Evolutionary conservation across 1,140 invertebrate genomes (phyloP).

Genomic region (Chionoecetes opilio): DNA sequence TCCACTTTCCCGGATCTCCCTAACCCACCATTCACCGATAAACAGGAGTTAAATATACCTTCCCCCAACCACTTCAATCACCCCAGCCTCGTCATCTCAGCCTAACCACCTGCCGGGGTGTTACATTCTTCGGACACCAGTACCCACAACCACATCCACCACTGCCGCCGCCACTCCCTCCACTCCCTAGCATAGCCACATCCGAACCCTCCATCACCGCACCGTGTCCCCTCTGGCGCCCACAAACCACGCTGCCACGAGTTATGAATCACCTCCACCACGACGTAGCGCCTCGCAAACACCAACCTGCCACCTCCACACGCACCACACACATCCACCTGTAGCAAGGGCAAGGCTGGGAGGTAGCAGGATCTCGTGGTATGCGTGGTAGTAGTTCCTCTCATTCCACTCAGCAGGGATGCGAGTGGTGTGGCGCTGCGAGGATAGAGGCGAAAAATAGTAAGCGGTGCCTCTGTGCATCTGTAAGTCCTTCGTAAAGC

Average conservation of each 20-base stretch:
- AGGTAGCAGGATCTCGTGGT: background rate
- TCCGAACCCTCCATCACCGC: background rate
- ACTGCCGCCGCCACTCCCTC: background rate
- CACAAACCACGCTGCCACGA: slow-evolving; percentile 2
- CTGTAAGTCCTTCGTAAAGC: background rate
- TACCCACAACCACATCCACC: background rate
- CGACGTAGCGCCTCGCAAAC: slow-evolving; percentile 14
- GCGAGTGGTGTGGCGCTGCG: background rate
- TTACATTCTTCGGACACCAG: no score
- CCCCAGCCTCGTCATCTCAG: background rate
- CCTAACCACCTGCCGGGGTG: no score
- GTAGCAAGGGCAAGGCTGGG: background rate
- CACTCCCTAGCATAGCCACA: background rate
- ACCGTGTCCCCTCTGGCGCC: background rate
- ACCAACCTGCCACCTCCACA: background rate
- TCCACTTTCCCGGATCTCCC: no score
- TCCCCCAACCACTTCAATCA: background rate
- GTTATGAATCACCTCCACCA: slow-evolving; percentile 28
- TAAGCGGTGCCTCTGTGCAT: slow-evolving; percentile 11
- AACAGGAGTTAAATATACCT: no score
- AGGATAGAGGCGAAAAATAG: background rate
- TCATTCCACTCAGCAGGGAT: background rate
- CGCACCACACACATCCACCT: slow-evolving; percentile 14
- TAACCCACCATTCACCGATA: no score
- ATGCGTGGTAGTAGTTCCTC: slow-evolving; percentile 6